These are phyloP conservation scores for Cyprinodon diabolis DNA, from an alignment of 2,797 vertebrate genomes.

Conservation along the genomic window DNA sequence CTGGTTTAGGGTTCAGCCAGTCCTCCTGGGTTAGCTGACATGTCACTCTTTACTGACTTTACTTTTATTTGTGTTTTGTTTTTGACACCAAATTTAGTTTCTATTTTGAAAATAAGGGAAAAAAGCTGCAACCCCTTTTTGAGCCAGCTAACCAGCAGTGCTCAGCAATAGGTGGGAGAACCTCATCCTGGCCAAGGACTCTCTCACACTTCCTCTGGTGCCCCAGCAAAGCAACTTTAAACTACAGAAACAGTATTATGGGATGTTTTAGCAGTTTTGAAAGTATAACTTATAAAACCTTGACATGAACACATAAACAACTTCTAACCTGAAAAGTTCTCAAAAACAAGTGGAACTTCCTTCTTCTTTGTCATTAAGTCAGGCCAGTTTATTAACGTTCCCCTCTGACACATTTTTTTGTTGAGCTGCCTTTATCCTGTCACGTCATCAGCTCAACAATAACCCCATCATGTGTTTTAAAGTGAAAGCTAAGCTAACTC, in stretches of 20 bases:
- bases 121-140: neutral
- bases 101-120: neutral
- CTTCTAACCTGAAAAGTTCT: conserved; percentile 15
- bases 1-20: neutral
- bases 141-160: neutral
- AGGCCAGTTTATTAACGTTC: conserved; percentile 13
- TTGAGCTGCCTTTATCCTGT: neutral
- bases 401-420: conserved; percentile 13
- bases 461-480: conserved; percentile 27
- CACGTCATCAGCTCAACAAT: conserved; percentile 16
- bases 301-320: neutral
- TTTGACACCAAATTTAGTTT: neutral
- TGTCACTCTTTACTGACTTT: neutral
- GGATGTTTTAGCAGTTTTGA: neutral
- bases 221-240: neutral
- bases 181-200: neutral
- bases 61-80: neutral
- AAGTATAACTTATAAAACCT: neutral
- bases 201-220: neutral
- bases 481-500: conserved; percentile 49
- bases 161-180: neutral
- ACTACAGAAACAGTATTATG: neutral
- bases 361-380: conserved; percentile 1
- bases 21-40: neutral
- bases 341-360: conserved; percentile 12